Evolutionary conservation across 2,888 invertebrate genomes (phyloP).

Genomic region (Stegana nigrithorax): DNA sequence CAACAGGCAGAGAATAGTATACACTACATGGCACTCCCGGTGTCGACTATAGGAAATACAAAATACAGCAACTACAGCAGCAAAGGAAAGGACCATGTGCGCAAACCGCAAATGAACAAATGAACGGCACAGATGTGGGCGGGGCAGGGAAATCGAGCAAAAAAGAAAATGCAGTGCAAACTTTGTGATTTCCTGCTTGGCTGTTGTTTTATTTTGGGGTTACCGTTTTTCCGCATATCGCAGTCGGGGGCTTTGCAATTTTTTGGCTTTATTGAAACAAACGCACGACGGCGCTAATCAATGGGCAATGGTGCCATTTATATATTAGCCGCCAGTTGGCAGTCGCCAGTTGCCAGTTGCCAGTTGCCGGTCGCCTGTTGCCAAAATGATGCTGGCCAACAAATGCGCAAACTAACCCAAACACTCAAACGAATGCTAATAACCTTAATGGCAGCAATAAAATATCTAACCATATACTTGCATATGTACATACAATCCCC

Average conservation of each 20-base stretch:
- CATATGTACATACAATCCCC: neutral
- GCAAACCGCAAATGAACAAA: constrained; percentile 12
- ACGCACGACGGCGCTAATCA: constrained; percentile 8
- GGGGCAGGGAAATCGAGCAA: neutral
- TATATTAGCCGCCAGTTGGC: neutral
- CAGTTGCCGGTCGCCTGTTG: constrained; percentile 11
- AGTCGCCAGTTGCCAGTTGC: constrained; percentile 10
- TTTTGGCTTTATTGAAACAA: constrained; percentile 11
- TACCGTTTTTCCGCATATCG: neutral
- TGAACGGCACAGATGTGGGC: neutral
- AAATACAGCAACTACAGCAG: neutral
- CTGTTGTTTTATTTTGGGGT: neutral
- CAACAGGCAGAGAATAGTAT: neutral
- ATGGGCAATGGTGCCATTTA: neutral
- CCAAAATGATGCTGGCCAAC: neutral
- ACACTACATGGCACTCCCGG: too few relatives aligned
- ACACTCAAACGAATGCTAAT: constrained; percentile 37
- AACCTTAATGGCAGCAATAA: constrained; percentile 62
- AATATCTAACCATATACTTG: constrained; percentile 46
- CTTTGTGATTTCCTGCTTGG: constrained; percentile 12
- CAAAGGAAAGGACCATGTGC: neutral
- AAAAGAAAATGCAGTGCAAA: constrained; percentile 6
- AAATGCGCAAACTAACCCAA: neutral
- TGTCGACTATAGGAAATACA: neutral
- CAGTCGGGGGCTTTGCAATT: neutral